phyloP scores from a whole-genome alignment of 2,888 invertebrate species.

The Cosmopolites sordidus region DNA sequence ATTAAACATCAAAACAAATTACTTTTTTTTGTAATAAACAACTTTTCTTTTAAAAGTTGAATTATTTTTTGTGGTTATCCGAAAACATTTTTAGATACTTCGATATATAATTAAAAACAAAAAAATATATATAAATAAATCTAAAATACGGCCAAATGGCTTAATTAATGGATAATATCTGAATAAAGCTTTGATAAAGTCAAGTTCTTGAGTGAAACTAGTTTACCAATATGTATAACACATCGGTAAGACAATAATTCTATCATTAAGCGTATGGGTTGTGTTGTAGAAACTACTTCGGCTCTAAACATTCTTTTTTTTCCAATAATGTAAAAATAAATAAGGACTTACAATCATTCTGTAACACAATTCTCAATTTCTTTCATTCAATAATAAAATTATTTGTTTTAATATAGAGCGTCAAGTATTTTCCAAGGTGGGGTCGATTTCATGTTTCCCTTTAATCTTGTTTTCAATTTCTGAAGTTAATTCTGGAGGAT shows the following conservation, averaged over 20 bases:
- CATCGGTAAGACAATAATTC: constrained; percentile 2
- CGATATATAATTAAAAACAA: no score
- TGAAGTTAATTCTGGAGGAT: constrained; percentile 12
- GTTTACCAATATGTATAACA: constrained; percentile 10
- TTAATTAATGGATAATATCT: no score
- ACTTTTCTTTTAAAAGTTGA: no score
- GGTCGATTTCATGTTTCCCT: constrained; percentile 1
- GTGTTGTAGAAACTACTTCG: not conserved
- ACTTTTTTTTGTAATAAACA: no score
- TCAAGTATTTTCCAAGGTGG: constrained; percentile 15
- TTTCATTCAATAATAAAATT: not conserved
- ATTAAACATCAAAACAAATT: no score
- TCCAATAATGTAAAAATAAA: not conserved
- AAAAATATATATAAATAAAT: no score
- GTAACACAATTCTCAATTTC: not conserved
- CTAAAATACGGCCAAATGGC: no score
- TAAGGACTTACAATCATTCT: not conserved
- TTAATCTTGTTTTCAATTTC: constrained; percentile 10
- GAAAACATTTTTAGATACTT: no score
- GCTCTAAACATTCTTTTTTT: not conserved
- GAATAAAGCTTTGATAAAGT: no score
- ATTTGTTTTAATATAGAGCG: not conserved
- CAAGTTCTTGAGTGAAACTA: not conserved
- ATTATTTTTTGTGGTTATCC: no score
- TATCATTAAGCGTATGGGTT: constrained; percentile 10